Base-by-base conservation (phyloP, 2,113 vertebrate genomes). In the Tetrao urogallus region DNA sequence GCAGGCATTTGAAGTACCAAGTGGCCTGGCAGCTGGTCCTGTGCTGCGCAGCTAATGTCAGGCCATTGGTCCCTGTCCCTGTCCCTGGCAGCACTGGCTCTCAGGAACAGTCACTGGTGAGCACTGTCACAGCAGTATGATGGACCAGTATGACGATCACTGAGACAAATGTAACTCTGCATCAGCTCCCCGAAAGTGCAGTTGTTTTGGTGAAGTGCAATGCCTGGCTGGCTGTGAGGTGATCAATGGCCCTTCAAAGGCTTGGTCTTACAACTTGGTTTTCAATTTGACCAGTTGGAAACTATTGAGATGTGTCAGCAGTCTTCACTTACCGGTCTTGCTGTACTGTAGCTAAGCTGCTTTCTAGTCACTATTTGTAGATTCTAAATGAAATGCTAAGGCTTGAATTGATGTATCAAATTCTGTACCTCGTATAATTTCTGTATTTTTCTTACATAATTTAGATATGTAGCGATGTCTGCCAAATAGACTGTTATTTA, bases 391-490 rank as follows among this genome's bases (percentile, higher is more conserved):
- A 69, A 83, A 43, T 38, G 48, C 57, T 66, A 25, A 77, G 63
- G 64, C 66, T 43, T 4, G 0, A 69, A 65, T 7, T 69, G 42
- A 11, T 3, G 0, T 24, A 28, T 74, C n/a, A 60, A 86, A 74
- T 77, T 63, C 36, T 56, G 12, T 64, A 70, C 58, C 30, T 70
- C 11, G 2, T 60, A 28, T 27, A 34, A 38, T 83, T 48, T 82
- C 36, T 89, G 43, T 83, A 40, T 92, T 90, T 92, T 83, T 20
- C 83, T 92, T 90, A 65, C 38, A 36, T 86, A 72, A 86, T 50
- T 42, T 74, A 83, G 45, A 66, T 71, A 48, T 19, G 19, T 63
- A 80, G 72, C 38, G 56, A 18, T 16, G 57, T 63, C 50, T 86
- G 82, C 77, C 80, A 89, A 84, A 58, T 20, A 38, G 14, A 10